phyloP scores from a whole-genome alignment of 2,113 vertebrate genomes.

The Alectura lathami region DNA sequence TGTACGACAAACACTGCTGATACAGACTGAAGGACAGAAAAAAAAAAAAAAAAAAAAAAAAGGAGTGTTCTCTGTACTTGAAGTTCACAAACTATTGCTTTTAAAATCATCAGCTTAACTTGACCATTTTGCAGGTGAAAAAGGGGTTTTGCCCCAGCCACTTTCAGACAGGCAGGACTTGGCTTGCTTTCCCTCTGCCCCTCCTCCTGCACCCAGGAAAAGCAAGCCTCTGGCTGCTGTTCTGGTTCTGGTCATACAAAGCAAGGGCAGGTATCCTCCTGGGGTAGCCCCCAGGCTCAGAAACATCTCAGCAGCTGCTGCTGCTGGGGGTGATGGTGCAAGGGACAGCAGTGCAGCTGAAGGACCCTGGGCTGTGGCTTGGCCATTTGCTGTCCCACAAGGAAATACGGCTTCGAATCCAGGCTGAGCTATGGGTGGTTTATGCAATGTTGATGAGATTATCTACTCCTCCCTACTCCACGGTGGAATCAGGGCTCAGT shows the following conservation, averaged over 20 bases:
- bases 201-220: background rate
- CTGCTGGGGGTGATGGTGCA: background rate
- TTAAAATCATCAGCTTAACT: background rate
- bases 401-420: background rate
- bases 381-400: background rate
- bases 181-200: background rate
- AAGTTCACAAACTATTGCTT: background rate
- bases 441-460: background rate
- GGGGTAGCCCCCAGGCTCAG: background rate
- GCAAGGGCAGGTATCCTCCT: background rate
- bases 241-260: background rate
- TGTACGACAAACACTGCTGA: background rate
- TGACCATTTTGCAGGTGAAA: background rate
- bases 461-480: background rate
- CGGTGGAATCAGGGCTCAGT: background rate
- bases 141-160: background rate
- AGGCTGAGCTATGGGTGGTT: background rate
- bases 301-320: background rate
- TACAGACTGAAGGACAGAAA: background rate
- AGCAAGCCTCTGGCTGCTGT: background rate
- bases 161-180: background rate
- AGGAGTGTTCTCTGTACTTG: background rate
- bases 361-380: background rate
- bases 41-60: too few species aligned
- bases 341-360: background rate